phyloP scores from a whole-genome alignment of 2,888 invertebrate species.

The Busseola fusca region DNA sequence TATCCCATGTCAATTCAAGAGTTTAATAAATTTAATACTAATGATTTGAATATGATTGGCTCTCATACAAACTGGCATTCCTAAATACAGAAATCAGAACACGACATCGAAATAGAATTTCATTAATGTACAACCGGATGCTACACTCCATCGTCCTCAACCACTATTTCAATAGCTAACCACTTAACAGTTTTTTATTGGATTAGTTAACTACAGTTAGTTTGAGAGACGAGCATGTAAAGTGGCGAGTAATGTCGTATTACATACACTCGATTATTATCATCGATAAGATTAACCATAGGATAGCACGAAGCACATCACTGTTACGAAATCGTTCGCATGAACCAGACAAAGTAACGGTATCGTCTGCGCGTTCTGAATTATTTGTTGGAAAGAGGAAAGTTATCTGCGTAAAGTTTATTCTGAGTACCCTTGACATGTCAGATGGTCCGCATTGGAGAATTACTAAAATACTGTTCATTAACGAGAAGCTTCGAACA shows the following conservation, averaged over 20 bases:
- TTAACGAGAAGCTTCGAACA: not conserved
- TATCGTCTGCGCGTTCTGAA: slow-evolving; percentile 5
- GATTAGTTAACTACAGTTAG: not conserved
- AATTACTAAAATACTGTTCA: not conserved
- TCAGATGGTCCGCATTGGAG: slow-evolving; percentile 2
- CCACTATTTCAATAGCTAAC: slow-evolving; percentile 13
- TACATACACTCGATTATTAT: slow-evolving; percentile 18
- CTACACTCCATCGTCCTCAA: slow-evolving; percentile 22
- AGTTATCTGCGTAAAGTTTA: slow-evolving; percentile 27
- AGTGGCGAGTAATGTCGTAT: slow-evolving; percentile 25
- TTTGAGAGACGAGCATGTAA: slow-evolving; percentile 16
- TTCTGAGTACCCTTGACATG: no score
- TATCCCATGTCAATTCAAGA: no score
- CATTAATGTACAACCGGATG: slow-evolving; percentile 31
- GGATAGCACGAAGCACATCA: slow-evolving; percentile 34
- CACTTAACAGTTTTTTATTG: slow-evolving; percentile 2
- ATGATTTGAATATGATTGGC: not conserved
- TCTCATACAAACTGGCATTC: not conserved
- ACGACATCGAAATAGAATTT: slow-evolving; percentile 31
- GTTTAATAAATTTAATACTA: no score
- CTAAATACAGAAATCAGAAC: slow-evolving; percentile 2
- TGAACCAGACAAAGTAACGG: slow-evolving; percentile 13
- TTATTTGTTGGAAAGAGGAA: slow-evolving; percentile 11
- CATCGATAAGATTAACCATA: slow-evolving; percentile 31
- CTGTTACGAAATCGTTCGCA: slow-evolving; percentile 39